Base-by-base conservation (phyloP, 1,140 invertebrate species). In the Atta colombica region DNA sequence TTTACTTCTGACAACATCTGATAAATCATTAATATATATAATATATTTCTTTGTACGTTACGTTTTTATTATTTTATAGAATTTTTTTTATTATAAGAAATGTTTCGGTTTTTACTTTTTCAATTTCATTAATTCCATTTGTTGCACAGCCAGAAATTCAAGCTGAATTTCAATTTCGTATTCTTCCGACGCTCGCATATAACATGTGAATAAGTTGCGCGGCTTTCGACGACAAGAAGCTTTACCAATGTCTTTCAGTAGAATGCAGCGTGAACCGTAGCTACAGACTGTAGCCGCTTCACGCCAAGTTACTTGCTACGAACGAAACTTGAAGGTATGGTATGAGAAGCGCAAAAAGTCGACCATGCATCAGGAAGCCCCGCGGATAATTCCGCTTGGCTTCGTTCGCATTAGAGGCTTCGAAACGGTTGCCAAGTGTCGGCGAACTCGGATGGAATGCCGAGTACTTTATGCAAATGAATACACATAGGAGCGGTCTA, bases 311-410 rank as follows among this genome's bases (percentile, higher is more conserved):
- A 72, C 58, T 71, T n/a, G 39, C 66, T 18, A 53, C 77, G 45
- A 68, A 81, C 77, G 66, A 82, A 71, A 82, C 77, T 86, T 60
- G 21, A 61, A 63, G 85, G 21, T 71, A 82, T 28, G 85, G 21
- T 71, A 82, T 28, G 63, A 86, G 55, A 51, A 16, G 77, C 49
- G 14, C 77, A 86, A 86, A 86, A 86, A 86, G 77, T 72, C 85
- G 14, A 71, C 49, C 14, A 14, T 35, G 25, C 49, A 39, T 18
- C 68, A 7, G 45, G 28, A 69, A 63, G 66, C 65, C 77, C 60
- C 10, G 16, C 28, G 18, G 85, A 86, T 82, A 71, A 86, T 86
- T 86, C 28, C 60, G 61, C 85, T 69, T 60, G 45, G 63, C 65
- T 86, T 86, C 68, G 35, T 45, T 61, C 77, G 2, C 58, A 21